Percentiles rank a stretch among this genome's conserved stretches.
Evolutionary conservation across 2,113 vertebrate genomes (phyloP).

Genomic region (Ceyx margarethae): DNA sequence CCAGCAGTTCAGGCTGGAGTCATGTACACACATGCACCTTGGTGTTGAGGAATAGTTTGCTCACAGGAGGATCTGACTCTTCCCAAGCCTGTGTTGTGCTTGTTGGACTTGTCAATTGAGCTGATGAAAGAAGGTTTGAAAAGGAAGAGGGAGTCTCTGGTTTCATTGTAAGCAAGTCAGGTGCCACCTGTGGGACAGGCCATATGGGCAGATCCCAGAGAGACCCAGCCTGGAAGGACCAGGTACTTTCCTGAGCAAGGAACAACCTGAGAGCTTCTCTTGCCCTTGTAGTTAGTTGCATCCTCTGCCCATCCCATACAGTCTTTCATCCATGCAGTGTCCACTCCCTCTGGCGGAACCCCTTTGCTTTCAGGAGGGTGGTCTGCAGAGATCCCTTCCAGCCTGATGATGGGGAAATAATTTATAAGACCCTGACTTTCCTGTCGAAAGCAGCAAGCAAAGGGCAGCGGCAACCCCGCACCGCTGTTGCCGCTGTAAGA

Average conservation of each 20-base stretch:
- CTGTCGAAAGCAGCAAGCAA: not conserved
- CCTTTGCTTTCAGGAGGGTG: not conserved
- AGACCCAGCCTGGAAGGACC: not conserved
- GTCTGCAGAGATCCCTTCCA: not conserved
- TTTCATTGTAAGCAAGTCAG: not conserved
- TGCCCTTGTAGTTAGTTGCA: not conserved
- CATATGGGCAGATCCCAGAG: not conserved
- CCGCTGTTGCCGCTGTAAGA: not conserved
- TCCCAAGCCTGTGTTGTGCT: not conserved
- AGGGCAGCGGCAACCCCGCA: not conserved
- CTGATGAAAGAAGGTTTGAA: not conserved
- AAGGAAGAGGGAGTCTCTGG: not conserved
- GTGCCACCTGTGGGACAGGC: not conserved
- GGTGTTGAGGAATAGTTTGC: not conserved
- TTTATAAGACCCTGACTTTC: not conserved
- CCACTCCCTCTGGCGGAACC: not conserved
- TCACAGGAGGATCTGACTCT: not conserved
- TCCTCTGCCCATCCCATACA: not conserved
- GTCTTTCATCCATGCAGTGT: not conserved
- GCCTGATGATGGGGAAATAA: not conserved
- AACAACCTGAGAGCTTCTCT: not conserved
- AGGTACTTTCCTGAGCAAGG: not conserved
- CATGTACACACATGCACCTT: not conserved
- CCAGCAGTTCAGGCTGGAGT: rapidly evolving
- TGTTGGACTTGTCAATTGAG: not conserved